Percentiles rank a stretch among this genome's conserved stretches.
Conservation (phyloP, 2,113 vertebrate species). For the Tenebrosternarchus preto region DNA sequence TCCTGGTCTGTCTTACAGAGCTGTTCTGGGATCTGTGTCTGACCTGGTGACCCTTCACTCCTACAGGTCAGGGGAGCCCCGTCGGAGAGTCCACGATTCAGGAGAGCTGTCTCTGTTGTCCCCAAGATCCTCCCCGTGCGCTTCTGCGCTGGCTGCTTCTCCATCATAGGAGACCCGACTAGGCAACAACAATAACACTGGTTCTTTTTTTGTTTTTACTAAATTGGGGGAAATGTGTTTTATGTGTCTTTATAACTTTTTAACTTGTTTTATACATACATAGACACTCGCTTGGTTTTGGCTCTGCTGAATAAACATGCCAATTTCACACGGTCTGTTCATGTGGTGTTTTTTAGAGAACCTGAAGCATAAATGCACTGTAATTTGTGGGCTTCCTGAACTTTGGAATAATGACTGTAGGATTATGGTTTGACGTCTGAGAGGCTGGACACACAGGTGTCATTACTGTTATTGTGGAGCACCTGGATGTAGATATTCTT, state of each 20-base stretch:
- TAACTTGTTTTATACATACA: background rate
- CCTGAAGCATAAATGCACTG: constrained; percentile 27
- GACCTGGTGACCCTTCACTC: background rate
- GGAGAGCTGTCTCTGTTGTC: constrained; percentile 38
- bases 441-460: constrained; percentile 32
- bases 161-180: constrained; percentile 59
- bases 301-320: constrained; percentile 27
- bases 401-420: constrained; percentile 28
- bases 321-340: background rate
- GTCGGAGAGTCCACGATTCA: constrained; percentile 39
- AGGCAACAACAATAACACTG: constrained; percentile 11
- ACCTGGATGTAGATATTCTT: constrained; percentile 26
- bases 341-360: background rate
- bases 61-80: constrained; percentile 26
- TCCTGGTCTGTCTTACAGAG: too few relatives aligned
- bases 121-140: constrained; percentile 39
- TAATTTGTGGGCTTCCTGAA: constrained; percentile 54
- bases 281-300: background rate
- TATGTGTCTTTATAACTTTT: constrained; percentile 9
- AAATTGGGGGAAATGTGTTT: constrained; percentile 18
- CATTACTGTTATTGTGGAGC: constrained; percentile 52
- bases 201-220: background rate
- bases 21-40: background rate
- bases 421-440: constrained; percentile 42
- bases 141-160: constrained; percentile 58